Evolutionary conservation across 2,797 vertebrate species (phyloP).

Genomic region (Propithecus perrieri): DNA sequence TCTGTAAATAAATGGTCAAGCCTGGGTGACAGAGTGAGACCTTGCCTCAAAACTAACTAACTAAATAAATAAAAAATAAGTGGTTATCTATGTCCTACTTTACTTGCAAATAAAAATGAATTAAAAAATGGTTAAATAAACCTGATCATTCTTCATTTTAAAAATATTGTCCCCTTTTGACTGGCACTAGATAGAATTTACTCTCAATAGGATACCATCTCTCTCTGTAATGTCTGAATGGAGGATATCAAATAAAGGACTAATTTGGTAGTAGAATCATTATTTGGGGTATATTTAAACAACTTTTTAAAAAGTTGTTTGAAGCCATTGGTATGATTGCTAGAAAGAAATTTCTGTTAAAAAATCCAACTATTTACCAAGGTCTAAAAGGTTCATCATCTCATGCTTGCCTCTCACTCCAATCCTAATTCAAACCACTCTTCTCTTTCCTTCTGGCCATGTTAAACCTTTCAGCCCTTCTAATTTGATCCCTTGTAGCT

Average conservation of each 20-base stretch:
- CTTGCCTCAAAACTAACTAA: background rate
- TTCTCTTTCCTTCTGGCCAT: background rate
- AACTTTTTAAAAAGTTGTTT: background rate
- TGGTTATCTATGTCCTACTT: background rate
- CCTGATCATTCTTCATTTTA: background rate
- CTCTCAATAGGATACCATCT: background rate
- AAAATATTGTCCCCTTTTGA: background rate
- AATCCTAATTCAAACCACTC: background rate
- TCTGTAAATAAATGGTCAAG: constrained; percentile 24
- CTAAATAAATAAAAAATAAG: background rate
- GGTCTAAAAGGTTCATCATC: background rate
- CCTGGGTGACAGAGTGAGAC: background rate
- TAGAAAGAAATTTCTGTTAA: background rate
- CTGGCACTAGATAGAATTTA: background rate
- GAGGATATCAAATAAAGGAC: background rate
- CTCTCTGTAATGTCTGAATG: background rate
- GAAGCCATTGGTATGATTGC: background rate
- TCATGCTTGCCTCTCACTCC: background rate
- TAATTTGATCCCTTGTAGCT: background rate
- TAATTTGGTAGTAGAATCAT: background rate
- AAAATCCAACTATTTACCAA: background rate
- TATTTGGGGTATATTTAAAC: background rate
- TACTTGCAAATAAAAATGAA: too few relatives aligned
- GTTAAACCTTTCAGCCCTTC: background rate
- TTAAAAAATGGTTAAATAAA: background rate